Percentiles rank a stretch among this genome's conserved stretches.
phyloP scores from a whole-genome alignment of 2,113 vertebrate genomes.

The Embiotoca jacksoni region DNA sequence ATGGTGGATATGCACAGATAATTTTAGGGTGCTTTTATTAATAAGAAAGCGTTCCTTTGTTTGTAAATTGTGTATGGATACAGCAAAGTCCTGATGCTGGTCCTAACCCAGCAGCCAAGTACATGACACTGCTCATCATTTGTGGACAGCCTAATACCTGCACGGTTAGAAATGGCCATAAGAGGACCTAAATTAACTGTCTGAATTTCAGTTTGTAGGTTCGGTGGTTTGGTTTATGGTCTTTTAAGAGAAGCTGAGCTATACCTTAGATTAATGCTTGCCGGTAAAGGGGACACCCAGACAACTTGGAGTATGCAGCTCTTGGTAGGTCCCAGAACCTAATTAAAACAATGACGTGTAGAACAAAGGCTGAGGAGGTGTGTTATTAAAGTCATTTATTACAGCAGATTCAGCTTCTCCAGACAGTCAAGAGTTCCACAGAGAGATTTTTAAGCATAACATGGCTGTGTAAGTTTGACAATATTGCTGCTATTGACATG shows the following conservation, averaged over 20 bases:
- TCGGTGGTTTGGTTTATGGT: conserved; percentile 35
- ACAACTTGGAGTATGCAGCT: conserved; percentile 42
- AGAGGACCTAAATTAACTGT: conserved; percentile 21
- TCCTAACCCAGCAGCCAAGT: background rate
- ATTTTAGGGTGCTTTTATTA: background rate
- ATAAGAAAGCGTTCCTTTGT: background rate
- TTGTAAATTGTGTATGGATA: background rate
- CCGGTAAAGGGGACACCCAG: conserved; percentile 33
- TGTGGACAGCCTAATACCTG: conserved; percentile 15
- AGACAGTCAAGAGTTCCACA: conserved; percentile 46
- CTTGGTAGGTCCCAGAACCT: conserved; percentile 42
- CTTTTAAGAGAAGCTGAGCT: conserved; percentile 22
- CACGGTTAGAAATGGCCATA: conserved; percentile 29
- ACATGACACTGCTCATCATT: conserved; percentile 28
- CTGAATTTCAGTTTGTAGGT: conserved; percentile 30
- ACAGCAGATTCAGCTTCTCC: conserved; percentile 29
- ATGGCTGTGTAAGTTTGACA: conserved; percentile 31
- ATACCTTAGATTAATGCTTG: conserved; percentile 57
- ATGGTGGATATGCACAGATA: background rate
- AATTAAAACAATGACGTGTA: conserved; percentile 65
- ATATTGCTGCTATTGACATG: conserved; percentile 16
- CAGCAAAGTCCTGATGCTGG: conserved; percentile 1
- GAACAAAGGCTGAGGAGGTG: conserved; percentile 49
- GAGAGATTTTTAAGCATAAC: conserved; percentile 48
- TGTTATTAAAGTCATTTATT: conserved; percentile 77